Percentiles rank a stretch among this genome's conserved stretches.
These are phyloP conservation scores for Sebastes miniatus DNA, from an alignment of 2,797 vertebrate genomes.

Conservation along the genomic window DNA sequence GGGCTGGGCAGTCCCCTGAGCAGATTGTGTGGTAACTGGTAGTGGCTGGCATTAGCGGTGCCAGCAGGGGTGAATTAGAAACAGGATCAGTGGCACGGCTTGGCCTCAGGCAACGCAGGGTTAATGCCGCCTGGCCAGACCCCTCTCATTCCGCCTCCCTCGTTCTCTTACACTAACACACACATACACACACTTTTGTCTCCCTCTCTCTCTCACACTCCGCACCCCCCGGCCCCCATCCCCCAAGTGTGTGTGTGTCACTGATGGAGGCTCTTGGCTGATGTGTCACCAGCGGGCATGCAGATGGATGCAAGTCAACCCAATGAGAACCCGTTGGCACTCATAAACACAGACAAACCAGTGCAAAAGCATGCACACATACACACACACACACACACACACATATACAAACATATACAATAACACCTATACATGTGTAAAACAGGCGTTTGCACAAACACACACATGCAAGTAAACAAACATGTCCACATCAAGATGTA, in stretches of 20 bases:
- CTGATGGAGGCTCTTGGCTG: constrained; percentile 78
- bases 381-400: constrained; percentile 20
- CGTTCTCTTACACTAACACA: constrained; percentile 22
- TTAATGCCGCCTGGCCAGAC: constrained; percentile 78
- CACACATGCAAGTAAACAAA: constrained; percentile 1
- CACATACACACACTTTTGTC: neutral
- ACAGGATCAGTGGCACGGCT: constrained; percentile 75
- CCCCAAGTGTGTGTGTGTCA: constrained; percentile 75
- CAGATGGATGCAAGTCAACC: constrained; percentile 80
- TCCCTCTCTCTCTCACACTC: constrained; percentile 6
- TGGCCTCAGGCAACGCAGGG: constrained; percentile 73
- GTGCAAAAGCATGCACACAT: neutral
- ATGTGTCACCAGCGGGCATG: constrained; percentile 78
- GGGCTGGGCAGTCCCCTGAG: constrained; percentile 67
- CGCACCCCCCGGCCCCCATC: constrained; percentile 5
- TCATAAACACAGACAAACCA: constrained; percentile 35
- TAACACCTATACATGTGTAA: constrained; percentile 1
- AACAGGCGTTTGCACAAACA: constrained; percentile 1
- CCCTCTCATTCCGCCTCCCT: constrained; percentile 28
- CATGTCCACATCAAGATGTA: neutral
- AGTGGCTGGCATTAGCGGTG: constrained; percentile 73
- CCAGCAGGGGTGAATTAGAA: constrained; percentile 82
- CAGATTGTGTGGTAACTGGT: constrained; percentile 80
- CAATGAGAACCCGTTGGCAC: constrained; percentile 54
- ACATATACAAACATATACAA: neutral